These are phyloP conservation scores for Oceanodroma leucorhoa DNA, from an alignment of 2,797 vertebrate species.

Conservation along the genomic window DNA sequence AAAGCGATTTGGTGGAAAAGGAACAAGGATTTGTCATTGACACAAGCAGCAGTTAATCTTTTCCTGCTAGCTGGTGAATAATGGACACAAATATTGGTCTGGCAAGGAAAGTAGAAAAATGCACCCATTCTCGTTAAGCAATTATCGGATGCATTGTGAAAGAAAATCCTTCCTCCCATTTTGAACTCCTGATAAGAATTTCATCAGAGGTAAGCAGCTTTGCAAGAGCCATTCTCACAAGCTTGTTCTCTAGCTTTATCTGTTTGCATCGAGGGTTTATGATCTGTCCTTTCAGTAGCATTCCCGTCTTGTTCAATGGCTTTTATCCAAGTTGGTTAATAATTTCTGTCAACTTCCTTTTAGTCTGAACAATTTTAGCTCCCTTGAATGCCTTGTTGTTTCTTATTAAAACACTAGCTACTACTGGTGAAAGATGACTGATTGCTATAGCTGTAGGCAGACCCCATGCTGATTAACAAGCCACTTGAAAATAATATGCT, in stretches of 20 bases:
- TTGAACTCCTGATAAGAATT: neutral
- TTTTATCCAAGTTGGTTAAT: neutral
- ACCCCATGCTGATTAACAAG: neutral
- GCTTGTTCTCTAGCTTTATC: neutral
- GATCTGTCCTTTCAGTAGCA: neutral
- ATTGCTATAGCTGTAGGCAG: neutral
- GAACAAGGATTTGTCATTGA: neutral
- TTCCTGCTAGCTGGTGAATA: neutral
- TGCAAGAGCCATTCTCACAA: neutral
- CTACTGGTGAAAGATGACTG: neutral
- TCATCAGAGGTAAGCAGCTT: neutral
- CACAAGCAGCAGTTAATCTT: neutral
- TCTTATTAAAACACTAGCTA: neutral
- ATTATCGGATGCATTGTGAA: neutral
- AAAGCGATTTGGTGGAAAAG: neutral
- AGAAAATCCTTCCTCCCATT: neutral
- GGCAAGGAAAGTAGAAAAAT: neutral
- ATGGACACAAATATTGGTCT: neutral
- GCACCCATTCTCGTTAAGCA: neutral
- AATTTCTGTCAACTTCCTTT: neutral
- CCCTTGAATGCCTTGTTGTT: neutral
- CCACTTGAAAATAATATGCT: neutral
- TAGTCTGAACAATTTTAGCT: neutral
- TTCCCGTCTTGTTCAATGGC: neutral
- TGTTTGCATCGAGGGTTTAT: neutral